These are phyloP conservation scores for Sebastes fasciatus DNA, from an alignment of 2,113 vertebrate genomes.

Conservation along the genomic window DNA sequence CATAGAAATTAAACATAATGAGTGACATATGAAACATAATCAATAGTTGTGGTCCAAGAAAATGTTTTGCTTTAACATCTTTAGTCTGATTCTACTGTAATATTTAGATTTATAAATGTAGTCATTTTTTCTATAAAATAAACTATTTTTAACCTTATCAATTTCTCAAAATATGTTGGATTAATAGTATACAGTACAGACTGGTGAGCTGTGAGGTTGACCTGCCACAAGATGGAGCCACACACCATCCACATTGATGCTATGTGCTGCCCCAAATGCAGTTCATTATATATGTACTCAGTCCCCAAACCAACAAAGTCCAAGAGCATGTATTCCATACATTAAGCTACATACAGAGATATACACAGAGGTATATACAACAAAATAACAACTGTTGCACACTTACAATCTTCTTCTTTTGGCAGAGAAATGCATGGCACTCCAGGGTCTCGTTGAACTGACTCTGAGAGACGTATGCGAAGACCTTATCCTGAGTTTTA, in stretches of 20 bases:
- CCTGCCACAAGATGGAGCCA: slow-evolving; percentile 74
- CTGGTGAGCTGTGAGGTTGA: background rate
- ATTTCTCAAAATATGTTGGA: background rate
- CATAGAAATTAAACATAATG: background rate
- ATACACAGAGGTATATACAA: background rate
- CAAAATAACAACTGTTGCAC: background rate
- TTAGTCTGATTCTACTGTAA: background rate
- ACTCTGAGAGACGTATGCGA: slow-evolving; percentile 92
- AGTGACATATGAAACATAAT: background rate
- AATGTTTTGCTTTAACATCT: background rate
- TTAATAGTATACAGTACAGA: background rate
- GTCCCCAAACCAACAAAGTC: background rate
- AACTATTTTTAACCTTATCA: background rate
- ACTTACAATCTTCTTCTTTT: slow-evolving; percentile 94
- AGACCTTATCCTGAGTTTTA: slow-evolving; percentile 95
- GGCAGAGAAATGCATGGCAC: slow-evolving; percentile 93
- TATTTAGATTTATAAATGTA: background rate
- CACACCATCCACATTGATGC: slow-evolving; percentile 12
- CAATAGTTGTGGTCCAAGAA: background rate
- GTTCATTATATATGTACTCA: background rate
- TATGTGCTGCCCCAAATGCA: background rate
- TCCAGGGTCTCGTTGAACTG: slow-evolving; percentile 90
- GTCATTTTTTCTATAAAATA: background rate
- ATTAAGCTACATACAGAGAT: background rate
- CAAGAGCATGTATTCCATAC: background rate